Base-by-base conservation (phyloP, 2,888 invertebrate genomes). In the Cephus pulcher region DNA sequence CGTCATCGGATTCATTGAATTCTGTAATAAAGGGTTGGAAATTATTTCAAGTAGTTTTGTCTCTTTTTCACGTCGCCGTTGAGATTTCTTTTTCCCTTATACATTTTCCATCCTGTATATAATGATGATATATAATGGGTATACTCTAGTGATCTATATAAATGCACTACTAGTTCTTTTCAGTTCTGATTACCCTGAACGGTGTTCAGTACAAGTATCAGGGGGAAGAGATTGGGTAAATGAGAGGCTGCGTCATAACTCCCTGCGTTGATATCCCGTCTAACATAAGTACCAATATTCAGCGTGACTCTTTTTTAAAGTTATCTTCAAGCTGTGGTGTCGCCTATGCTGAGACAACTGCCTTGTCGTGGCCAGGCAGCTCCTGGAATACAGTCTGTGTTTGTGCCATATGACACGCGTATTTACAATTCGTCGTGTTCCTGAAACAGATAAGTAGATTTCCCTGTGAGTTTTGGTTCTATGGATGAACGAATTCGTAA, bases 341-440 rank as follows among this genome's bases (percentile, higher is more conserved):
- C 75, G 75, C 81, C 81, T 82, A 80, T 79, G 78, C 75, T 37
- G 69, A 81, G 79, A 82, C 84, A 84, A 78, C 81, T 85, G 83
- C 85, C 23, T 84, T 85, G 83, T 86, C 84, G 83, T 83, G 80
- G 83, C 79, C 84, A 84, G 82, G 85, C 88, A 89, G 90, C 90
- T 89, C 90, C 89, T 90, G 90, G 90, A 90, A 90, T 90, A 90
- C 89, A 90, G 89, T 90, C 90, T 90, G 89, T 88, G 83, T 88
- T 88, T 84, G 85, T 86, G 88, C 87, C 88, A 84, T 78, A 83
- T 79, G 86, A 88, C 87, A 86, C 88, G 84, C 87, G 79, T 90
- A 89, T 92, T 92, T 93, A 93, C 92, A 93, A 92, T 89, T 94
- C 94, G 88, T 94, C 94, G 87, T 93, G 93, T 85, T 93, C 93